Conservation (phyloP, 2,888 invertebrate genomes). For the Zygogramma bicolorata region DNA sequence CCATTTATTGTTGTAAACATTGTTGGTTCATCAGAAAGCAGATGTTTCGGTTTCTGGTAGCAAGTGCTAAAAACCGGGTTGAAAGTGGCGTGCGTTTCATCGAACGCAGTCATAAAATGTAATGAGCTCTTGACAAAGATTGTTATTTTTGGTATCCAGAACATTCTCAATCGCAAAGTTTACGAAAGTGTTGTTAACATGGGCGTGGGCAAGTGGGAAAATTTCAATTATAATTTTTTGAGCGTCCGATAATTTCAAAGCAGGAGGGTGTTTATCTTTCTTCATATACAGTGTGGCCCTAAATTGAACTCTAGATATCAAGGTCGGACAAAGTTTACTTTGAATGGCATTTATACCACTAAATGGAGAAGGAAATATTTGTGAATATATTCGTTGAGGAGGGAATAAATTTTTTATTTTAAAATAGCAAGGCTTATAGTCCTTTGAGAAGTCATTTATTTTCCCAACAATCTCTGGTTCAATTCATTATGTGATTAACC, state of each 20-base stretch:
- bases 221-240: constrained; percentile 12
- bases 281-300: background rate
- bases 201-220: constrained; percentile 20
- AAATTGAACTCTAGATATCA: background rate
- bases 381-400: too few species aligned
- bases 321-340: too few species aligned
- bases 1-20: constrained; percentile 6
- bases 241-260: background rate
- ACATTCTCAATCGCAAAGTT: constrained; percentile 34
- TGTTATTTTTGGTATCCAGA: constrained; percentile 20
- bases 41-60: constrained; percentile 18
- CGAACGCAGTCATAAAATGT: constrained; percentile 13
- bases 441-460: too few species aligned
- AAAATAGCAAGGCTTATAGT: too few species aligned
- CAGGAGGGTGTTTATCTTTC: background rate
- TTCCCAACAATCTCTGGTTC: too few species aligned
- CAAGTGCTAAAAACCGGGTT: constrained; percentile 13
- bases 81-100: constrained; percentile 17
- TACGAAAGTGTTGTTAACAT: constrained; percentile 34
- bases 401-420: too few species aligned
- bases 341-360: too few species aligned
- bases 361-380: too few species aligned
- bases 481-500: too few species aligned
- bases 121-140: constrained; percentile 22
- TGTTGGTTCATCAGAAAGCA: constrained; percentile 16